A percentile compares a stretch with the other conserved stretches of the same genome.
phyloP scores from a whole-genome alignment of 1,140 invertebrate species.

The Lepeophtheirus salmonis region DNA sequence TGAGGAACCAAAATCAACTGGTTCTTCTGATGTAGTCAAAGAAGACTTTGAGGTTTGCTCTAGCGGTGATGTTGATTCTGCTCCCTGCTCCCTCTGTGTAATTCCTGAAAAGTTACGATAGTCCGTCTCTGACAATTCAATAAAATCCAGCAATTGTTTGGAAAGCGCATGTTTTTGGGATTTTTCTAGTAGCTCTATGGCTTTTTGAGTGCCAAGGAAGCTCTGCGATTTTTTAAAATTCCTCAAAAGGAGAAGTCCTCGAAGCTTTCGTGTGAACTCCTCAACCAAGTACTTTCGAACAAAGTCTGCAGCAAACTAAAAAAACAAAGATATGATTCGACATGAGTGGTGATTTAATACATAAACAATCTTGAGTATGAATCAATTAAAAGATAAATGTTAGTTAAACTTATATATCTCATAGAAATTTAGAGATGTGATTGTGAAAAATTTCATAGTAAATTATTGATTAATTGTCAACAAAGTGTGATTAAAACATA shows the following conservation, averaged over 20 bases:
- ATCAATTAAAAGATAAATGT: too few species aligned
- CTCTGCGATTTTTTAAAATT: background rate
- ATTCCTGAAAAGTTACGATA: background rate
- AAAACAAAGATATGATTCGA: background rate
- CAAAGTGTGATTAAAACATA: too few species aligned
- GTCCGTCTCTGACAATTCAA: background rate
- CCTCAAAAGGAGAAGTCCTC: background rate
- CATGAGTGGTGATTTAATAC: too few species aligned
- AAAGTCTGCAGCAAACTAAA: slow-evolving; percentile 9
- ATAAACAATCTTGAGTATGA: background rate
- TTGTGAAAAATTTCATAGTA: too few species aligned
- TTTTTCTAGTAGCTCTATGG: background rate
- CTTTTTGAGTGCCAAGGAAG: too few species aligned
- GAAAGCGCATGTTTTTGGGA: background rate
- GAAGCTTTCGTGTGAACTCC: background rate
- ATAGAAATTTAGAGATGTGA: too few species aligned
- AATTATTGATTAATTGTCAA: too few species aligned
- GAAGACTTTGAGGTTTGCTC: background rate
- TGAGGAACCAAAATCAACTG: background rate
- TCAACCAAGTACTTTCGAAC: slow-evolving; percentile 1
- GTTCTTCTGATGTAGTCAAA: too few species aligned
- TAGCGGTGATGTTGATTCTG: background rate
- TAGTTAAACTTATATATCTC: too few species aligned
- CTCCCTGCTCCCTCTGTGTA: background rate
- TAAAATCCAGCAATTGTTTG: slow-evolving; percentile 5